A percentile compares a stretch with the other conserved stretches of the same genome.
phyloP scores from a whole-genome alignment of 92 coral and sea anemone species.

The Diadumene lineata region DNA sequence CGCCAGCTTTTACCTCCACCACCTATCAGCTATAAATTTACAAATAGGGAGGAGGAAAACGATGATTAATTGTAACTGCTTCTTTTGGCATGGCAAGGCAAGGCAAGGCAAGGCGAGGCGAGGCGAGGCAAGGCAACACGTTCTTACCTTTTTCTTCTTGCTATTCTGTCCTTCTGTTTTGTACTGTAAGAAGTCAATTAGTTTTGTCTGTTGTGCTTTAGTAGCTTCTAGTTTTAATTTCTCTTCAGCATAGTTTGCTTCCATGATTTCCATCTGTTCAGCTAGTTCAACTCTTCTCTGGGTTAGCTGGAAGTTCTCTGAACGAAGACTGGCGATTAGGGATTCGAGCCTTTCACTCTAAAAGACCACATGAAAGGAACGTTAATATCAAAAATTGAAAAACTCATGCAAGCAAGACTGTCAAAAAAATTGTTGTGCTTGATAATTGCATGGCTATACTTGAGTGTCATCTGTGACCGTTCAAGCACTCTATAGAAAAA shows the following conservation, averaged over 20 bases:
- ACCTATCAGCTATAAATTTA: conserved; percentile 57
- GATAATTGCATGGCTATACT: no score
- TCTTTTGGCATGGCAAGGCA: no score
- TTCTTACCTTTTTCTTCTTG: conserved; percentile 79
- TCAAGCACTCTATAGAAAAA: no score
- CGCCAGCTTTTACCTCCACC: conserved; percentile 81
- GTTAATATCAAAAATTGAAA: neutral
- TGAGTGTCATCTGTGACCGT: no score
- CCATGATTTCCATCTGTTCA: conserved; percentile 90
- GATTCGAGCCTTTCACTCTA: conserved; percentile 69
- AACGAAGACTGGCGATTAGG: conserved; percentile 67
- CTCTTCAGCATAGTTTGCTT: conserved; percentile 95
- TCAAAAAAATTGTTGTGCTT: no score
- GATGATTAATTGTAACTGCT: neutral
- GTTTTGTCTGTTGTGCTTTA: conserved; percentile 89
- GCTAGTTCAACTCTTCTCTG: conserved; percentile 84
- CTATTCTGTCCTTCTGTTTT: conserved; percentile 84
- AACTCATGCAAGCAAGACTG: no score
- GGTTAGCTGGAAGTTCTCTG: conserved; percentile 82
- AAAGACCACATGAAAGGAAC: neutral
- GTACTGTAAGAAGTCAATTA: conserved; percentile 95
- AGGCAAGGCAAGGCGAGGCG: no score
- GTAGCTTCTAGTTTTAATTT: conserved; percentile 95
- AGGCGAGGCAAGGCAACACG: no score
- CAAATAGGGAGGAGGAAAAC: neutral